A percentile compares a stretch with the other conserved stretches of the same genome.
Evolutionary conservation across 2,888 invertebrate species (phyloP).

Genomic region (Poecilobothrus nobilitatus): DNA sequence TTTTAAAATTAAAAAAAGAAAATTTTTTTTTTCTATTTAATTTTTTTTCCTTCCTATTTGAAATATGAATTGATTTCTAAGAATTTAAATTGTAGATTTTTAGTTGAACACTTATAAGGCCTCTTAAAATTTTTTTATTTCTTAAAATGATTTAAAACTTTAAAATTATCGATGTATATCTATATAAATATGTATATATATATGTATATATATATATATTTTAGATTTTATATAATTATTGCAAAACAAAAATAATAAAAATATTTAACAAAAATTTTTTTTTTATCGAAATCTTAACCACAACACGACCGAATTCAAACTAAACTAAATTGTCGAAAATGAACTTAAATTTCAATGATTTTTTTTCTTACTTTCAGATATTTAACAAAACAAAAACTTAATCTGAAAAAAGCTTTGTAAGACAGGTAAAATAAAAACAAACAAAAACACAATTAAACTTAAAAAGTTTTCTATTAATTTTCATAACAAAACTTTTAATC

Average conservation of each 20-base stretch:
- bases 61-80: too few relatives aligned
- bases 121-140: too few relatives aligned
- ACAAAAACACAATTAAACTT: background rate
- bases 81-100: too few relatives aligned
- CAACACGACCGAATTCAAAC: background rate
- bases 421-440: background rate
- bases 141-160: too few relatives aligned
- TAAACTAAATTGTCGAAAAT: background rate
- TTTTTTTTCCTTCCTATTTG: background rate
- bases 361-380: background rate
- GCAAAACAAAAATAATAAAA: too few relatives aligned
- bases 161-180: background rate
- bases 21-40: background rate
- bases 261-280: too few relatives aligned
- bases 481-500: background rate
- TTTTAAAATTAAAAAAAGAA: background rate
- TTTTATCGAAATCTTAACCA: background rate
- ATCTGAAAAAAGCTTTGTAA: too few relatives aligned
- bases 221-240: background rate
- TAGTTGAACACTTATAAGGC: too few relatives aligned
- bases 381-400: too few relatives aligned
- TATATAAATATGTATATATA: background rate
- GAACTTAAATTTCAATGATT: background rate
- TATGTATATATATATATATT: background rate
- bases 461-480: background rate